Evolutionary conservation across 1,140 invertebrate species (phyloP).

Genomic region (Ostrea denselamellosa): DNA sequence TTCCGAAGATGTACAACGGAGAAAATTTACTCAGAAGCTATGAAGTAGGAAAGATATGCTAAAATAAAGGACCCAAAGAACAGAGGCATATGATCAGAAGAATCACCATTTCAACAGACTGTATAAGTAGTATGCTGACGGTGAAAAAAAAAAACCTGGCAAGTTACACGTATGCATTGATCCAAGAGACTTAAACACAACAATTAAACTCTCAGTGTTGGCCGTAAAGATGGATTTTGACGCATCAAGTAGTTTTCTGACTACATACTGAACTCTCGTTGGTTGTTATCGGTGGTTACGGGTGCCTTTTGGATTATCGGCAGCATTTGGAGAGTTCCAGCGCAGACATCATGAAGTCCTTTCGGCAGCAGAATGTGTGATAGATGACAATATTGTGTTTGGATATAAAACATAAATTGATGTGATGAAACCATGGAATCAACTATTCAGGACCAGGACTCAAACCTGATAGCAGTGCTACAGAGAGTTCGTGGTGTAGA

Average conservation of each 20-base stretch:
- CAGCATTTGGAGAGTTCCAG: conserved; percentile 57
- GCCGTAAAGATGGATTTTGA: conserved; percentile 79
- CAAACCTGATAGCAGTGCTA: conserved; percentile 44
- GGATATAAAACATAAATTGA: too few relatives aligned
- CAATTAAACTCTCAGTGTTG: conserved; percentile 74
- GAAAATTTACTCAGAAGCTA: too few relatives aligned
- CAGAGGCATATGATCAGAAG: conserved; percentile 56
- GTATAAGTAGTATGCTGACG: conserved; percentile 77
- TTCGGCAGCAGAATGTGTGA: conserved; percentile 48
- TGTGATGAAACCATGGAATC: conserved; percentile 43
- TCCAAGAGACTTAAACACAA: conserved; percentile 53
- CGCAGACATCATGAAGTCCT: conserved; percentile 52
- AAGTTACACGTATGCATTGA: conserved; percentile 61
- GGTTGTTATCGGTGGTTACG: conserved; percentile 56
- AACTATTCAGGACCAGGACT: conserved; percentile 53
- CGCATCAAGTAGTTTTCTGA: conserved; percentile 55
- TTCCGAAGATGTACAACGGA: too few relatives aligned
- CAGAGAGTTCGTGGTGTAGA: conserved; percentile 31
- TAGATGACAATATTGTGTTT: conserved; percentile 67
- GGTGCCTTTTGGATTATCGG: conserved; percentile 55
- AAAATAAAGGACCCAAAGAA: too few relatives aligned
- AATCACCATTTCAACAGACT: conserved; percentile 66
- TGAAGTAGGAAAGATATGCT: too few relatives aligned
- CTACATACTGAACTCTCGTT: conserved; percentile 57
- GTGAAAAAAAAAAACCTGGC: too few relatives aligned